Evolutionary conservation across 2,797 vertebrate genomes (phyloP).

Genomic region (Clarias laeviceps): DNA sequence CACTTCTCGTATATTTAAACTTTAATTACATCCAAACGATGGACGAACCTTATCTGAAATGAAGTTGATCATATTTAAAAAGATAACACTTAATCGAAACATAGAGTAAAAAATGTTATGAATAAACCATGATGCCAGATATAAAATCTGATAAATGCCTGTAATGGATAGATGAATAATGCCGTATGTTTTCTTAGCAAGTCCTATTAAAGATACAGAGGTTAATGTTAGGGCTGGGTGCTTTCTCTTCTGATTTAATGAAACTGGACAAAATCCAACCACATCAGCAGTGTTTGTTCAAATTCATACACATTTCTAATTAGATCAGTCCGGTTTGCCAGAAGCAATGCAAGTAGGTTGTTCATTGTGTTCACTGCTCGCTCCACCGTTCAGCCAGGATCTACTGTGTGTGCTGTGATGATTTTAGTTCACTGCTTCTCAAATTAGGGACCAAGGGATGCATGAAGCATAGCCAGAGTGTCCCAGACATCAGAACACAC

Average conservation of each 20-base stretch:
- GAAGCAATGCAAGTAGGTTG: neutral
- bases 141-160: slow-evolving; percentile 50
- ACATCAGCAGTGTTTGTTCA: neutral
- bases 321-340: neutral
- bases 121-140: slow-evolving; percentile 46
- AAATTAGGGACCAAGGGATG: neutral
- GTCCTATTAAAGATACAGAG: neutral
- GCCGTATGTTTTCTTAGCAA: neutral
- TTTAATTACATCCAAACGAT: neutral
- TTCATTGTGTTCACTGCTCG: no score
- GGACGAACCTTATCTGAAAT: neutral
- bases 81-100: neutral
- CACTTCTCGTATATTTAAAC: neutral
- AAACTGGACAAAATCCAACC: neutral
- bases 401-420: neutral
- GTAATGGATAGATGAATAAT: slow-evolving; percentile 32
- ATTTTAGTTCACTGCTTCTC: neutral
- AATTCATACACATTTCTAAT: neutral
- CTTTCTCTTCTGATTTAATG: neutral
- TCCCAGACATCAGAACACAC: neutral
- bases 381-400: neutral
- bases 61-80: neutral
- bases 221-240: neutral
- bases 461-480: neutral
- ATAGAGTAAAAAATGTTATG: neutral